These are phyloP conservation scores for Micromys minutus DNA, from an alignment of 2,113 vertebrate genomes.

Conservation along the genomic window DNA sequence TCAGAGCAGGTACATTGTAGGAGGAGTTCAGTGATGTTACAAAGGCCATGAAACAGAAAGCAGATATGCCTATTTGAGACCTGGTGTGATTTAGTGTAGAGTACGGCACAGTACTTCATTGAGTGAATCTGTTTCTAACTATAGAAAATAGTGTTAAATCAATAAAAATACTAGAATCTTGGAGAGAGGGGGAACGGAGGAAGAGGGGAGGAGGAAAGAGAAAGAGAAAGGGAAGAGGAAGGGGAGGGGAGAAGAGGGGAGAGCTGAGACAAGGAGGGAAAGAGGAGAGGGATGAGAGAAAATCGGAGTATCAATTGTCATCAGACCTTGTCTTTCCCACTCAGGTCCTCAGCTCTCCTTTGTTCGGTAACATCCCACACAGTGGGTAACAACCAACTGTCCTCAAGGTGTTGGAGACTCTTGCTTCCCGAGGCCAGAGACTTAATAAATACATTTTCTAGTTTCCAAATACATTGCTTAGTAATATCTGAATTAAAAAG, in stretches of 20 bases:
- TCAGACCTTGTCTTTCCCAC: not conserved
- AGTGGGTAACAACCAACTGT: not conserved
- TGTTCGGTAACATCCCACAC: not conserved
- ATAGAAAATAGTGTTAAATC: conserved; percentile 24
- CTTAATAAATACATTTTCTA: not conserved
- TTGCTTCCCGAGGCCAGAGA: not conserved
- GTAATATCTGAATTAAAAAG: not conserved
- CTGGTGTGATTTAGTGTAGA: not conserved
- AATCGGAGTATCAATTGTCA: not conserved
- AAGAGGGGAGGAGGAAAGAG: no score
- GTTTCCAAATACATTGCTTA: not conserved
- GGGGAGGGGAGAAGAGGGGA: not conserved
- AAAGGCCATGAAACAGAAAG: not conserved
- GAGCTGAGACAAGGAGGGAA: not conserved
- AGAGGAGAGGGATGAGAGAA: not conserved
- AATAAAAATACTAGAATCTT: conserved; percentile 35
- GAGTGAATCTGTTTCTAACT: conserved; percentile 23
- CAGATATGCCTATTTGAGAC: not conserved
- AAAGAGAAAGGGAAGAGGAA: no score
- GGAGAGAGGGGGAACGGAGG: not conserved
- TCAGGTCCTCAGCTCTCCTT: not conserved
- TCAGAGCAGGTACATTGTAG: not conserved
- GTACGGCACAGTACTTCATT: not conserved
- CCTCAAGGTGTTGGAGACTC: not conserved
- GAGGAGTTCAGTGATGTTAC: not conserved